Percentiles rank a stretch among this genome's conserved stretches.
Evolutionary conservation across 2,113 vertebrate species (phyloP).

Genomic region (Piaya cayana): DNA sequence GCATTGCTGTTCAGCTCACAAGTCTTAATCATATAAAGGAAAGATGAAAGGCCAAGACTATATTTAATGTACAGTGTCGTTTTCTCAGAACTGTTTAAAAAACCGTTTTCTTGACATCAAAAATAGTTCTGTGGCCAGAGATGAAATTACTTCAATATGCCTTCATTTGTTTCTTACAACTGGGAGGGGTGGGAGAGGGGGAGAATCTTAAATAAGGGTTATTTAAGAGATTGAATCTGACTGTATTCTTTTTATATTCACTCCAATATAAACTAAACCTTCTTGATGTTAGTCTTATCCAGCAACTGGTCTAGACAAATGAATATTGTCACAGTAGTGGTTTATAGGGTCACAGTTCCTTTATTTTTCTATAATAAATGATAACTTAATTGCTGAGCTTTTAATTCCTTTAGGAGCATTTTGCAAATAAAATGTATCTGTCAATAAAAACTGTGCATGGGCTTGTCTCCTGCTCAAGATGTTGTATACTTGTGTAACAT

Average conservation of each 20-base stretch:
- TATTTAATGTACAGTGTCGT: conserved; percentile 29
- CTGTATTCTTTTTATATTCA: background rate
- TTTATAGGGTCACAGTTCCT: background rate
- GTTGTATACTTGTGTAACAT: background rate
- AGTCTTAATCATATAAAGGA: conserved; percentile 64
- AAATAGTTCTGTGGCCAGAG: background rate
- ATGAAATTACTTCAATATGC: conserved; percentile 14
- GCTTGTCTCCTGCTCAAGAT: background rate
- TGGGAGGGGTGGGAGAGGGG: no score
- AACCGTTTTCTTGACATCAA: conserved; percentile 18
- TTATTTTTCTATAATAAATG: background rate
- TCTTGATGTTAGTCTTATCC: background rate
- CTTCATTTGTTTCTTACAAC: background rate
- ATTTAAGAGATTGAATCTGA: background rate
- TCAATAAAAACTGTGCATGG: background rate
- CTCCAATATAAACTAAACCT: background rate
- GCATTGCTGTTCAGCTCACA: conserved; percentile 40
- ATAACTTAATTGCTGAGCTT: background rate
- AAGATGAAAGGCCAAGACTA: conserved; percentile 38
- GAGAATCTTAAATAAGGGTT: background rate
- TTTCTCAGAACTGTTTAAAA: conserved; percentile 53
- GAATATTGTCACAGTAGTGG: background rate
- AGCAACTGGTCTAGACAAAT: background rate
- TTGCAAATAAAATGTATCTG: background rate
- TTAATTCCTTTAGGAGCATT: background rate